Percentiles rank a stretch among this genome's conserved stretches.
Evolutionary conservation across 2,113 vertebrate genomes (phyloP).

Genomic region (Oceanodroma tethys): DNA sequence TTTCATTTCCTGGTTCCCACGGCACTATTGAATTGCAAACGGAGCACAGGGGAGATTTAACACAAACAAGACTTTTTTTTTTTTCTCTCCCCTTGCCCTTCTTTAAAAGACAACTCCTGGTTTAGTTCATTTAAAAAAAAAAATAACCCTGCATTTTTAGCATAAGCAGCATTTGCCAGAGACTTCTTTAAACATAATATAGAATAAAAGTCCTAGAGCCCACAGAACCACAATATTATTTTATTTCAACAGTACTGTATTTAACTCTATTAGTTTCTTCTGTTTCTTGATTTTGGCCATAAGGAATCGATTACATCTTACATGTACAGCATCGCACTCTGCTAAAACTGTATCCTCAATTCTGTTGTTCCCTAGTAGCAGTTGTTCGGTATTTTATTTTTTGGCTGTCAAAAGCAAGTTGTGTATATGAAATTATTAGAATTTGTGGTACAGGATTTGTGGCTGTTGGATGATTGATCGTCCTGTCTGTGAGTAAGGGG

Average conservation of each 20-base stretch:
- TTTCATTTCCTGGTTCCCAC: conserved; percentile 57
- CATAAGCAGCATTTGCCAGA: background rate
- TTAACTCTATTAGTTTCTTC: conserved; percentile 55
- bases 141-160: background rate
- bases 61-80: conserved; percentile 8
- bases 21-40: conserved; percentile 10
- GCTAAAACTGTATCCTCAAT: background rate
- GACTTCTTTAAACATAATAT: background rate
- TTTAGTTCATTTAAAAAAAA: background rate
- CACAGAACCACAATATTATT: conserved; percentile 64
- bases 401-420: conserved; percentile 2
- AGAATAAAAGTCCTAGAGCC: conserved; percentile 20
- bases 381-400: conserved; percentile 15
- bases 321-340: background rate
- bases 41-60: conserved; percentile 27
- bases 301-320: conserved; percentile 40
- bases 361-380: background rate
- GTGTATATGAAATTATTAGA: conserved; percentile 14
- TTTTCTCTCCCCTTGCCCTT: background rate
- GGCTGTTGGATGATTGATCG: background rate
- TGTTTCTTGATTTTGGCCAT: conserved; percentile 46
- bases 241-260: conserved; percentile 45
- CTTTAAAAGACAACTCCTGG: background rate
- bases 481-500: conserved; percentile 2
- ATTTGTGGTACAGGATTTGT: background rate